These are phyloP conservation scores for Platycheirus albimanus DNA, from an alignment of 2,888 invertebrate genomes.

Conservation along the genomic window DNA sequence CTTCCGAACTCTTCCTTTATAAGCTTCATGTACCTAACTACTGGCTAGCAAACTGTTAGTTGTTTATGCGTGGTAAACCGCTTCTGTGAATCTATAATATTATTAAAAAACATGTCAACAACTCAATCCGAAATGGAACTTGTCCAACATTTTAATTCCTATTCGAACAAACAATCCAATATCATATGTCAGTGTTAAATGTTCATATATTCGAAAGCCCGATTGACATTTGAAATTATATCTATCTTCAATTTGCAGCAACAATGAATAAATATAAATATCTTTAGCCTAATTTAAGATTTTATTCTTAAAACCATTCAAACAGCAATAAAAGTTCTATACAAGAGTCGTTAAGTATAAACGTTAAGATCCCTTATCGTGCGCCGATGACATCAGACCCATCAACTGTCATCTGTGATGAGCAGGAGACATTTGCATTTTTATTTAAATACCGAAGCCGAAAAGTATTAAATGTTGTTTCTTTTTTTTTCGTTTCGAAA, in stretches of 20 bases:
- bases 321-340: slow-evolving; percentile 63
- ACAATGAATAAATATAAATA: slow-evolving; percentile 37
- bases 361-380: slow-evolving; percentile 63
- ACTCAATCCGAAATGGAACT: slow-evolving; percentile 33
- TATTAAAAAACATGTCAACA: slow-evolving; percentile 42
- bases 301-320: slow-evolving; percentile 56
- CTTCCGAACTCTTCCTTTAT: no score
- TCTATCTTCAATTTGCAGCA: slow-evolving; percentile 66
- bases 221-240: slow-evolving; percentile 52
- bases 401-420: slow-evolving; percentile 61
- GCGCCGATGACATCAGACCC: slow-evolving; percentile 62
- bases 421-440: slow-evolving; percentile 44
- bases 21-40: no score
- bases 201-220: slow-evolving; percentile 35
- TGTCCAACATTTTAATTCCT: no score
- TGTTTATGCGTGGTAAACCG: no score
- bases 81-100: slow-evolving; percentile 58
- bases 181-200: slow-evolving; percentile 43
- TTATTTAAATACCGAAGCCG: slow-evolving; percentile 27
- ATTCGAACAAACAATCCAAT: slow-evolving; percentile 26
- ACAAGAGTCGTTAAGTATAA: slow-evolving; percentile 64
- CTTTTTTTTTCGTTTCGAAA: background rate
- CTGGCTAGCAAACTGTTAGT: no score
- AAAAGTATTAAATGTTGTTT: slow-evolving; percentile 25
- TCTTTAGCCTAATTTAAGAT: slow-evolving; percentile 39